Evolutionary conservation across 2,797 vertebrate species (phyloP), one percentile per base, ranked within the genome.

Genomic region (Dromococcyx pavoninus): DNA sequence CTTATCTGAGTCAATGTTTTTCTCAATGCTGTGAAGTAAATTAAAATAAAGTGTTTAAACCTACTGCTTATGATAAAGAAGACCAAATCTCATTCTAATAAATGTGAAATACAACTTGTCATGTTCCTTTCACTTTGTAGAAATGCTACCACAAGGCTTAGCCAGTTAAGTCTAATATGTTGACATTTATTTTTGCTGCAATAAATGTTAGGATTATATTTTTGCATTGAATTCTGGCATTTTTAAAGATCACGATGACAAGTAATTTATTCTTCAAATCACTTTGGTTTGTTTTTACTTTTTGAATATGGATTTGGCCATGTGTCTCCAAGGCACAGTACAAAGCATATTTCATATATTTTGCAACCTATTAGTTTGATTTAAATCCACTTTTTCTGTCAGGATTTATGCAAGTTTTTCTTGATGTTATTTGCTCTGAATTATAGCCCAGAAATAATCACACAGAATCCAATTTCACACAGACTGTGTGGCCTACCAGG

Each of bases 141-240:
- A 98, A 98, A 97, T 96, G 96, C 97, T 98, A 97, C 97, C 97
- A 97, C 97, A 94, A 97, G 96, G 94, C 97, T 98, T 98, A 94
- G 90, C 96, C 97, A 96, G 98, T 98, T 98, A 97, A 97, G 96
- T 97, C 97, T 98, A 98, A 98, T 98, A 98, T 97, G 97, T 97
- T 98, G 97, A 97, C 98, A 98, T 98, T 98, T 98, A 98, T 98
- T 98, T 98, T 98, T 98, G 94, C 97, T 96, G 97, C 97, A 98
- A 98, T 98, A 98, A 98, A 97, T 98, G 97, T 97, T 98, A 97
- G 97, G 97, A 98, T 98, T 98, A 98, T 98, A 98, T 97, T 98
- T 98, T 98, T 98, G 96, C 97, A 97, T 98, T 98, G 98, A 98
- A 98, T 97, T 98, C 95, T 98, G 97, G 97, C 97, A 98, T 97